Evolutionary conservation across 2,888 invertebrate species (phyloP), one percentile per base, ranked within the genome.

Genomic region (Orthosia incerta): DNA sequence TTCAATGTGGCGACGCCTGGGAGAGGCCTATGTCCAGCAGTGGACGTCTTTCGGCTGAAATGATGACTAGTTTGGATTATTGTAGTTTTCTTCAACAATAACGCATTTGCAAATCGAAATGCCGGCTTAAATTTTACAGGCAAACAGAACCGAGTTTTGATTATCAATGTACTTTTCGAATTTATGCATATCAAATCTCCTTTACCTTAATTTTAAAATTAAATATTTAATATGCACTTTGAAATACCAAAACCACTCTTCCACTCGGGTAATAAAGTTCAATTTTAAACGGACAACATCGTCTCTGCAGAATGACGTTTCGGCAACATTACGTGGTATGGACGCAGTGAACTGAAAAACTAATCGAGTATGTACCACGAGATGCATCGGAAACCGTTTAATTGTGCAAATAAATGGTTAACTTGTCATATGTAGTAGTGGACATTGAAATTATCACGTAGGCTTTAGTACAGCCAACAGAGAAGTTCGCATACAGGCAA

Each of bases 271-370:
- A 5, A 51, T 71, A 79, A 18, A 64, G 71, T 70, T 57, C 9
- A 80, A 65, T 61, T 46, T 83, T 0, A n/a, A 20, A 20, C n/a
- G 46, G 26, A 66, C 23, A 23, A 16, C 5, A 7, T 20, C n/a
- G 64, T 71, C 77, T 64, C 75, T 66, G 57, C 50, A 50, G 45
- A 31, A 79, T 77, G 74, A 64, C 61, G 68, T 59, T 82, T 51
- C 56, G 55, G 56, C 57, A 67, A 66, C 45, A 61, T 60, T 60
- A 69, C 77, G 76, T 69, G 48, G 45, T 74, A 83, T 59, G 39
- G 51, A 56, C 66, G 71, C 62, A 51, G 57, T 81, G 79, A 69
- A 78, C 60, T 77, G 76, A 50, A 82, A 79, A 74, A 61, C 72
- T 76, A 65, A 70, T 76, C 50, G 26, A 68, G 71, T 73, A 55